phyloP scores from a whole-genome alignment of 2,888 invertebrate species.

The Habrosyne pyritoides region DNA sequence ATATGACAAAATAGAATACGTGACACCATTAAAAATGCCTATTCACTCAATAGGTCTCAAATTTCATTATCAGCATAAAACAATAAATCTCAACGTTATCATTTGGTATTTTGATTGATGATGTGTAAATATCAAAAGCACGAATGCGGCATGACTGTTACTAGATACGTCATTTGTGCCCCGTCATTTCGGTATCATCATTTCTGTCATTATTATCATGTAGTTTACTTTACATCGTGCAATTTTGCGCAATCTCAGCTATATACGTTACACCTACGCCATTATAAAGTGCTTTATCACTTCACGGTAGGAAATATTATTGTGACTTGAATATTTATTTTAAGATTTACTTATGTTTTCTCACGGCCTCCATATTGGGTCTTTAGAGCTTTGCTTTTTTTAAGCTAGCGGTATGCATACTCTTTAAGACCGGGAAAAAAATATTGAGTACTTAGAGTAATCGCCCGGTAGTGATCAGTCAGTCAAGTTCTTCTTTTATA shows the following conservation, averaged over 20 bases:
- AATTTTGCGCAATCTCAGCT: neutral
- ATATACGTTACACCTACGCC: neutral
- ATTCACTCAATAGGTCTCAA: neutral
- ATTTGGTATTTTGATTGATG: neutral
- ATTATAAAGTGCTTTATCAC: neutral
- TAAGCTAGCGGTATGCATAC: neutral
- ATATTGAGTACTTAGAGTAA: too few species aligned
- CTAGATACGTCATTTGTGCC: too few species aligned
- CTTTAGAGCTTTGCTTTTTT: neutral
- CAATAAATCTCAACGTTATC: neutral
- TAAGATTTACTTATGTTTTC: neutral
- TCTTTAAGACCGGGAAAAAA: too few species aligned
- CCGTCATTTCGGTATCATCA: neutral
- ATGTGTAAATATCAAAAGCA: neutral
- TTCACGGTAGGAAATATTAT: neutral
- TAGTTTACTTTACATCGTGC: neutral
- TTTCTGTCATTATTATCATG: neutral
- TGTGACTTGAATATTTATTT: neutral
- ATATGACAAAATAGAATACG: neutral
- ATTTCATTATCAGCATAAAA: neutral
- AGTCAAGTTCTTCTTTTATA: too few species aligned
- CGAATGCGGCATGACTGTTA: neutral
- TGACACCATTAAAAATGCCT: neutral
- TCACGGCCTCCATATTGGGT: neutral
- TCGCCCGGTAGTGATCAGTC: too few species aligned